Evolutionary conservation across 2,113 vertebrate genomes (phyloP).

Genomic region (Apeltes quadracus): DNA sequence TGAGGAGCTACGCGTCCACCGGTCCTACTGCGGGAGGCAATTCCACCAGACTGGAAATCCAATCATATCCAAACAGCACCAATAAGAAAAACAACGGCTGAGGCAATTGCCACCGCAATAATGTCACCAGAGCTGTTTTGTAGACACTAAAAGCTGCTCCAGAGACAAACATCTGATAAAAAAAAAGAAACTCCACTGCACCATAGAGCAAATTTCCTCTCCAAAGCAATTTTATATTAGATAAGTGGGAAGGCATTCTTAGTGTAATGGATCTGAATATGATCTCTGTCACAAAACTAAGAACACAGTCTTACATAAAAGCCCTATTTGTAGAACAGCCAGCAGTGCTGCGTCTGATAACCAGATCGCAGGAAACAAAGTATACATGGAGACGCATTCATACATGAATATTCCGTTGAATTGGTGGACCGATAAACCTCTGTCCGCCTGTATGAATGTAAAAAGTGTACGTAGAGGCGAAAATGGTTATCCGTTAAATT

Average conservation of each 20-base stretch:
- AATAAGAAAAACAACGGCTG: constrained; percentile 74
- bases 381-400: constrained; percentile 49
- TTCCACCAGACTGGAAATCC: constrained; percentile 70
- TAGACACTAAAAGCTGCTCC: constrained; percentile 77
- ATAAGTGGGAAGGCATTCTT: constrained; percentile 82
- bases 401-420: constrained; percentile 48
- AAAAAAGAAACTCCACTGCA: constrained; percentile 73
- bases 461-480: neutral
- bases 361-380: constrained; percentile 58
- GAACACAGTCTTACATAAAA: constrained; percentile 70
- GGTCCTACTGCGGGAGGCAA: constrained; percentile 58
- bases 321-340: constrained; percentile 56
- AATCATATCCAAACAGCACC: constrained; percentile 77
- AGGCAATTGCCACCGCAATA: constrained; percentile 73
- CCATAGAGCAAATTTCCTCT: constrained; percentile 79
- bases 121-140: constrained; percentile 71
- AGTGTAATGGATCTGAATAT: constrained; percentile 81
- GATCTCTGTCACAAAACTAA: constrained; percentile 80
- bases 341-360: constrained; percentile 71
- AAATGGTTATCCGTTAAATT: neutral
- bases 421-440: constrained; percentile 33
- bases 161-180: constrained; percentile 80
- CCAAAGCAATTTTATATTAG: constrained; percentile 82
- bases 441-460: constrained; percentile 10
- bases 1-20: constrained; percentile 48